Base-by-base conservation (phyloP, 2,888 invertebrate species). In the Noctua janthe region DNA sequence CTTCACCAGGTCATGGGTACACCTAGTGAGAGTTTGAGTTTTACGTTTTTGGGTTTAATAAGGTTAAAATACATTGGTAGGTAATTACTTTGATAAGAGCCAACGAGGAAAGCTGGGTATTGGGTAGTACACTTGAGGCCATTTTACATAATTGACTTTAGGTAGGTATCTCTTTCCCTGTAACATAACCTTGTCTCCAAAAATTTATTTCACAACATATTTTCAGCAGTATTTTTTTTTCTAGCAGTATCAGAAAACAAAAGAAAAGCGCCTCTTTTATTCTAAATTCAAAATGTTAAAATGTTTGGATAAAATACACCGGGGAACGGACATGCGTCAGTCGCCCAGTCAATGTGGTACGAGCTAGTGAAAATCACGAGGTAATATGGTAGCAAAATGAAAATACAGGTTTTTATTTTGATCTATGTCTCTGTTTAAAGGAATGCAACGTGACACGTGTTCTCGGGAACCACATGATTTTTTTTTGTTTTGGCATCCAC, bases 201-300 rank as follows among this genome's bases (percentile, higher is more conserved):
- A 73, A 56, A 47, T n/a, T 8, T 29, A 43, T 2, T 74, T 23
- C 51, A 20, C 47, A 35, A 64, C 8, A 62, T 69, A 54, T 47
- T 39, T 8, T 5, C 35, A 29, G 23, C 29, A 20, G 49, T 11
- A 29, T n/a, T 66, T 35, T 70, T 76, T 39, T 11, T n/a, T 29
- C 49, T 54, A 29, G 64, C 35, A 71, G 29, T 47, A 70, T 84
- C n/a, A 17, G 15, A 39, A 79, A 72, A 71, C 64, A 83, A 82
- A 56, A 49, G 11, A 39, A 54, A n/a, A 71, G 10, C 35, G 7
- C 17, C n/a, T 23, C 29, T 79, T 59, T 56, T 35, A 66, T 67
- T 72, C 80, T 1, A 59, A 84, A 82, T 62, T 54, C 71, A 62
- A 80, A 56, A 43, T 83, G 78, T 47, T 62, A 70, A 83, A 78